Base-by-base conservation (phyloP, 1,140 invertebrate species). In the Hycleus phaleratus region DNA sequence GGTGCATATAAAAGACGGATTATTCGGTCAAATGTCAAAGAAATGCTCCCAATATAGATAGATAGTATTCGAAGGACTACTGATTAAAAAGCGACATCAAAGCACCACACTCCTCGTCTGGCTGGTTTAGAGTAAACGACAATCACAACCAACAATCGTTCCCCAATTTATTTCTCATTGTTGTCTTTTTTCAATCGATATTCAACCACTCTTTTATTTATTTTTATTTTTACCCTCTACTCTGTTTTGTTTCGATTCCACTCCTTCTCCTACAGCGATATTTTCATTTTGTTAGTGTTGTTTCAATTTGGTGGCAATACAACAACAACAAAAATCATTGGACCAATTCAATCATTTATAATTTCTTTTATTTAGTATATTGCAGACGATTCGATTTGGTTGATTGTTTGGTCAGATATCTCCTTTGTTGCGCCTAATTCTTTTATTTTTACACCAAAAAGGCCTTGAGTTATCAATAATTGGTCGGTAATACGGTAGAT, bases 71-170 rank as follows among this genome's bases (percentile, higher is more conserved):
- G 61, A 64, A 65, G 32, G 32, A 32, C 32, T 32, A 64, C 69
- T 71, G 69, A 71, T 71, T 71, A 71, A 71, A 71, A 71, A 71
- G 68, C 68, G 67, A 71, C 69, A 68, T 71, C 69, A 71, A 71
- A 70, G 66, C 55, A 59, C 52, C 44, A 61, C 49, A 40, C 60
- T 58, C 57, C 57, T 49, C 46, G 38, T n/a, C 25, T 54, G 48
- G 12, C 11, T 54, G 38, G 43, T 48, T 44, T 56, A 64, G 68
- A 66, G 67, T 68, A 70, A 71, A 69, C 69, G 69, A 69, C 68
- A 71, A 71, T 71, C 69, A 69, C 63, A 61, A 54, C 59, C 63
- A 65, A 71, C 69, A 71, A 71, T 71, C 69, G 69, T 58, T 60
- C 68, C 69, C 69, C 69, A 71, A 69, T 71, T 71, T 71, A 66